A percentile compares a stretch with the other conserved stretches of the same genome.
These are phyloP conservation scores for Coracopsis vasa DNA, from an alignment of 2,113 vertebrate genomes.

Conservation along the genomic window DNA sequence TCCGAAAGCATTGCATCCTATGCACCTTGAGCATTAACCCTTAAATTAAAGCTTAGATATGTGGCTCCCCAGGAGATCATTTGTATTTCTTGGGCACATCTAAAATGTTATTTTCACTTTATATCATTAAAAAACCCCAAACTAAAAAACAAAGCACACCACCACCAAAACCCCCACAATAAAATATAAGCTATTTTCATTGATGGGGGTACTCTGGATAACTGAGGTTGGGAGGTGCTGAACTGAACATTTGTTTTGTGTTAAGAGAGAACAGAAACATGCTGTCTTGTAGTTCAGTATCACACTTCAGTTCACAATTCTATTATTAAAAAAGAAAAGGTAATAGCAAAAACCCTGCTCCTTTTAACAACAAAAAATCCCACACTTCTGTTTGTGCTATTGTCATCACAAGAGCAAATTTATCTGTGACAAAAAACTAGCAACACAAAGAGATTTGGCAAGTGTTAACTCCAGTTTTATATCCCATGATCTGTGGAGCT, in stretches of 20 bases:
- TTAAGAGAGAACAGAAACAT: not conserved
- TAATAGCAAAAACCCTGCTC: not conserved
- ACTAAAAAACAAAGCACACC: not conserved
- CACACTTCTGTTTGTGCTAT: not conserved
- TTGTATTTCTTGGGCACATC: no score
- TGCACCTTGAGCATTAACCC: not conserved
- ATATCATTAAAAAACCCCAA: not conserved
- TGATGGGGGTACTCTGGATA: not conserved
- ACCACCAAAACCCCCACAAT: not conserved
- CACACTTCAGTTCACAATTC: not conserved
- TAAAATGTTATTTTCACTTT: not conserved
- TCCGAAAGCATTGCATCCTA: not conserved
- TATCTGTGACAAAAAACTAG: not conserved
- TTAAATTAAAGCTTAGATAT: not conserved
- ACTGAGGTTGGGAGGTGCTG: not conserved
- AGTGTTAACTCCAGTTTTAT: slow-evolving; percentile 9
- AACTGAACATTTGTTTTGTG: not conserved
- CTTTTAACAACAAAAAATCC: not conserved
- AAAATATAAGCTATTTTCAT: not conserved
- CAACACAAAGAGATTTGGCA: not conserved
- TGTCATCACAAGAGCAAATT: slow-evolving; percentile 4
- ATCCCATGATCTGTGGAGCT: not conserved
- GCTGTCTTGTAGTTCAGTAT: not conserved
- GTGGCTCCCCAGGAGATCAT: not conserved
- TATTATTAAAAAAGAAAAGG: not conserved